phyloP scores from a whole-genome alignment of 2,113 vertebrate genomes.

The Octodon degus region DNA sequence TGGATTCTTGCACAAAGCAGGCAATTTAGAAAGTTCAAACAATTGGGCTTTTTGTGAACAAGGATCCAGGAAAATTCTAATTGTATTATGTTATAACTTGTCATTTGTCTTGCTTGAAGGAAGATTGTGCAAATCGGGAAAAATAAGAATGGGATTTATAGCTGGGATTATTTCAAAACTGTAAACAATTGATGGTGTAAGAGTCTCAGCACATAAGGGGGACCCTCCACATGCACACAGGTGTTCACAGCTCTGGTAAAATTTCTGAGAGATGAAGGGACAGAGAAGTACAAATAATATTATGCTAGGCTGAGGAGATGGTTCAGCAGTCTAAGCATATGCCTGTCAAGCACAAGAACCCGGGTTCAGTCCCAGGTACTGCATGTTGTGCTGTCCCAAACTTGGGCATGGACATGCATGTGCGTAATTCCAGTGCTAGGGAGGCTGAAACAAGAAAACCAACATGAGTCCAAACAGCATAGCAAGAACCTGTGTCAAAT shows the following conservation, averaged over 20 bases:
- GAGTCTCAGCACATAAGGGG: not conserved
- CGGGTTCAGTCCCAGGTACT: too few relatives aligned
- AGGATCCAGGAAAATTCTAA: not conserved
- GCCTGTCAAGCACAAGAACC: too few relatives aligned
- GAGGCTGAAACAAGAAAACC: too few relatives aligned
- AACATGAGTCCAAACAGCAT: too few relatives aligned
- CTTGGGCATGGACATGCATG: too few relatives aligned
- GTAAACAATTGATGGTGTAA: not conserved
- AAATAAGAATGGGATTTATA: not conserved
- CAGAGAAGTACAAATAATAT: not conserved
- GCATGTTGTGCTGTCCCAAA: too few relatives aligned
- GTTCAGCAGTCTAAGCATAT: too few relatives aligned
- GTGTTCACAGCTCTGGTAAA: too few relatives aligned
- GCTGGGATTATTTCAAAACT: not conserved
- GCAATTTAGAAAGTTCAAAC: not conserved
- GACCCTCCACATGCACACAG: not conserved
- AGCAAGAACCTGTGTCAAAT: too few relatives aligned
- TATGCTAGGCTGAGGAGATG: not conserved
- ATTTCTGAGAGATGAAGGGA: not conserved
- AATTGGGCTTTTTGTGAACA: not conserved
- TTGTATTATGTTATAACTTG: not conserved
- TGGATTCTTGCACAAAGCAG: not conserved
- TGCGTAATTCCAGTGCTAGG: too few relatives aligned
- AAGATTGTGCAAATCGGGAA: not conserved
- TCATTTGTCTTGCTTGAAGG: not conserved